Conservation (phyloP, 64 coral and sea anemone species). For the Hydrozoanthus tunicans region DNA sequence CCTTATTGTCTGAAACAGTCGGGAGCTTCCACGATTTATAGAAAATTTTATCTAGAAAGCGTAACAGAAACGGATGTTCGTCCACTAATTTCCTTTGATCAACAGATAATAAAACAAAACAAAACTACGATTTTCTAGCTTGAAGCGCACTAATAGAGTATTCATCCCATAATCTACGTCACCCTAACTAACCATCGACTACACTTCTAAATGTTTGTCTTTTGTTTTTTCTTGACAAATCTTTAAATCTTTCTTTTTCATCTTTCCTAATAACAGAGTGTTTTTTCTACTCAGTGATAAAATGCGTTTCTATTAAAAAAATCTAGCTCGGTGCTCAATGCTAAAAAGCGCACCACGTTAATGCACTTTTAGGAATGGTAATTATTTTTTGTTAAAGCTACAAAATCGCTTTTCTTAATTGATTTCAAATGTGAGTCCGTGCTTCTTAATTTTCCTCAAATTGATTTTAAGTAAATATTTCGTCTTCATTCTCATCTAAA, state of each 20-base stretch:
- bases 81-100: background rate
- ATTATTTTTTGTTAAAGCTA: too few relatives aligned
- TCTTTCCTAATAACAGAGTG: background rate
- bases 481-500: background rate
- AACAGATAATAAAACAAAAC: slow-evolving; percentile 10
- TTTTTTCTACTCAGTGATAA: background rate
- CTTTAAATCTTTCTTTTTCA: background rate
- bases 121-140: background rate
- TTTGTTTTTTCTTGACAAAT: background rate
- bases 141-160: background rate
- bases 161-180: background rate
- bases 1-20: background rate
- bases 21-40: background rate
- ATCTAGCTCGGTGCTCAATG: too few relatives aligned
- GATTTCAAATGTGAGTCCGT: background rate
- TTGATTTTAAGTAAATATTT: background rate
- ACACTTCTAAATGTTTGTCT: background rate
- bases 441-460: background rate
- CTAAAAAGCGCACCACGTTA: too few relatives aligned
- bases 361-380: too few relatives aligned
- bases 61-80: background rate
- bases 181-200: background rate
- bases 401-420: background rate
- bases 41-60: slow-evolving; percentile 1
- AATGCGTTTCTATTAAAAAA: background rate